Base-by-base conservation (phyloP, 2,113 vertebrate genomes). In the Daboia siamensis region DNA sequence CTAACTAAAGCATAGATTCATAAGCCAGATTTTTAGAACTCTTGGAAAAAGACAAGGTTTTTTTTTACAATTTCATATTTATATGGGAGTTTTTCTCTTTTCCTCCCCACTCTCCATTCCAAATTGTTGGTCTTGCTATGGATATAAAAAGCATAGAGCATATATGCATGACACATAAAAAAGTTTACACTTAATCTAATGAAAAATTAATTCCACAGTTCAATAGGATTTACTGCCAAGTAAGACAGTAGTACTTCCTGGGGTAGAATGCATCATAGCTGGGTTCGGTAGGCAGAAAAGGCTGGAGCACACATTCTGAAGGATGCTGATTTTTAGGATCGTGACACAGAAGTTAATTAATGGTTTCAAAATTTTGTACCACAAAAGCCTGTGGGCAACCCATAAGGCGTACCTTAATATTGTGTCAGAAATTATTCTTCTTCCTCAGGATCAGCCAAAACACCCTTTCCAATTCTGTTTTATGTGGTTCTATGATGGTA, bases 1-100 rank as follows among this genome's bases (percentile, higher is more conserved):
- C 94, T 44, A 95, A 0, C 5, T 59, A 90, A 59, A 90, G 90
- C 91, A 96, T 94, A 95, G 96, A 96, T 96, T 96, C 93, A 95
- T 8, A 94, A 46, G 59, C 93, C 54, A 91, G 87, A 80, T 94
- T 95, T 84, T 90, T 74, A 57, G 87, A 95, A n/a, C 11, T 51
- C 94, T 88, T 91, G 94, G 90, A 95, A 90, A 46, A 87, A 56
- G 90, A 57, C 24, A 90, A 20, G 10, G 93, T 90, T 90, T 92
- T 90, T 90, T 92, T 10, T 24, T 88, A 64, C 6, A 56, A 89
- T 94, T 96, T 94, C 48, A 52, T 90, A n/a, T 94, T 92, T 44
- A 23, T 48, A 39, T 1, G 86, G 29, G 88, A 90, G 20, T 29
- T 64, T 52, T 57, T 29, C 54, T 21, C 46, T 93, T 93, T 90